Conservation (phyloP, 2,113 vertebrate species). For the Cathartes aura region DNA sequence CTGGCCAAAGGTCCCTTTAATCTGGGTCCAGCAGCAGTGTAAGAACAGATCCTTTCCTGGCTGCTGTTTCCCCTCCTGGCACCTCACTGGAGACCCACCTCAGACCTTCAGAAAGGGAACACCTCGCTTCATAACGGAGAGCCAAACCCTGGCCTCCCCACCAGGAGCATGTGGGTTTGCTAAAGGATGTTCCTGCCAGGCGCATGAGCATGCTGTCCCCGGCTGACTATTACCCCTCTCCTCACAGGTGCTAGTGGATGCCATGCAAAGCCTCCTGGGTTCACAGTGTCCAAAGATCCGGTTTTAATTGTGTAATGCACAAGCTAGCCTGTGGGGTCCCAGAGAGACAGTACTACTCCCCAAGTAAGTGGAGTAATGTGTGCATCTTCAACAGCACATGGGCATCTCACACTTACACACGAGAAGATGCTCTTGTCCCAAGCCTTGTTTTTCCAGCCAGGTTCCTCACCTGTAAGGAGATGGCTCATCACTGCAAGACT, state of each 20-base stretch:
- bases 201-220: no score
- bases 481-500: background rate
- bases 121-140: rapidly evolving
- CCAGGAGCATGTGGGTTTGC: background rate
- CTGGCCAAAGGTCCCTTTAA: background rate
- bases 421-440: background rate
- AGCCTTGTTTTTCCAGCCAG: background rate
- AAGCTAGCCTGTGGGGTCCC: background rate
- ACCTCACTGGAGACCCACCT: background rate
- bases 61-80: background rate
- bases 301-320: background rate
- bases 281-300: background rate
- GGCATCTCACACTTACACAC: background rate
- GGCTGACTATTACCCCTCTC: background rate
- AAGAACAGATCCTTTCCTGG: background rate
- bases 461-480: background rate
- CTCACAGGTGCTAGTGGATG: background rate
- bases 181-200: background rate
- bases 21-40: background rate
- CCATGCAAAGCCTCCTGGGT: background rate
- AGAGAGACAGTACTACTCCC: background rate
- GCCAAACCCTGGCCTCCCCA: background rate
- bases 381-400: background rate
- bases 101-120: background rate
- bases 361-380: no score